These are phyloP conservation scores for Helogale parvula DNA, from an alignment of 2,113 vertebrate species.

Conservation along the genomic window DNA sequence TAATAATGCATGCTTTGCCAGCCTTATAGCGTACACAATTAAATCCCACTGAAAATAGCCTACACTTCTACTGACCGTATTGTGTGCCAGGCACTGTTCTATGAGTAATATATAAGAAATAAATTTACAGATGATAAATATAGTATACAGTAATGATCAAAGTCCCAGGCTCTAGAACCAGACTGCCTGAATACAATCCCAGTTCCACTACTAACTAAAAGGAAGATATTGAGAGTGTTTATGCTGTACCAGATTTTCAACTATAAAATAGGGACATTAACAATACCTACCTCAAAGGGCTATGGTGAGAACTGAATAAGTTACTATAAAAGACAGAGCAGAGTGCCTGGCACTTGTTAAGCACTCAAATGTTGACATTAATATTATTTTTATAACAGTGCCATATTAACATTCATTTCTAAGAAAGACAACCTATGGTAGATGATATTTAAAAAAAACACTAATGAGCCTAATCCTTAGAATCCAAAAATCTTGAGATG, in stretches of 20 bases:
- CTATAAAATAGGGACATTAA: background rate
- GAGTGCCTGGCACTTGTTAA: background rate
- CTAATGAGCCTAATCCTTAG: background rate
- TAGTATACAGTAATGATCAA: background rate
- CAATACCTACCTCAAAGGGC: slow-evolving; percentile 4
- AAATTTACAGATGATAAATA: background rate
- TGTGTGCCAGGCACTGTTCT: background rate
- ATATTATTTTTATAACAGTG: background rate
- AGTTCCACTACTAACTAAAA: slow-evolving; percentile 10
- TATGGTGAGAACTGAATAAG: background rate
- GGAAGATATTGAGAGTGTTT: background rate
- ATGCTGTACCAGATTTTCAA: background rate
- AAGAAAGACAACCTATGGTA: background rate
- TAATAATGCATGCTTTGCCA: background rate
- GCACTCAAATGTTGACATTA: background rate
- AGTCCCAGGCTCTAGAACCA: background rate
- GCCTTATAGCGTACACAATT: background rate
- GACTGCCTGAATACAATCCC: background rate
- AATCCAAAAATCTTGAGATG: background rate
- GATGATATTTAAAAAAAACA: background rate
- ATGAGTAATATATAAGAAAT: slow-evolving; percentile 36
- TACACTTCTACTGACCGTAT: background rate
- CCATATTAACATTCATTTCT: background rate
- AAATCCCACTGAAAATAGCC: slow-evolving; percentile 15
- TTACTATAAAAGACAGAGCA: background rate